These are phyloP conservation scores for Spodoptera frugiperda DNA, from an alignment of 1,140 invertebrate species.

Conservation along the genomic window DNA sequence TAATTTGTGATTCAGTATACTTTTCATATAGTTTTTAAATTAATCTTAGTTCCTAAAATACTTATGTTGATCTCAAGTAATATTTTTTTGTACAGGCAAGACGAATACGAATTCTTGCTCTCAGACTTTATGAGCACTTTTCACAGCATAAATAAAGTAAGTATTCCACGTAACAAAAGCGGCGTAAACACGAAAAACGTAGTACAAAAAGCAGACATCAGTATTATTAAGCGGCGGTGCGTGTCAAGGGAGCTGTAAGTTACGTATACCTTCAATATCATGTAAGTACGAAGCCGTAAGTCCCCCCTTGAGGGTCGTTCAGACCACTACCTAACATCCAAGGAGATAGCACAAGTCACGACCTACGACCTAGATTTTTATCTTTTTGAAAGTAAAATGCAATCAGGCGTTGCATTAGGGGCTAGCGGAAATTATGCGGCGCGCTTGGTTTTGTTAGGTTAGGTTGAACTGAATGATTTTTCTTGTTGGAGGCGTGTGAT, in stretches of 20 bases:
- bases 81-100: too few species aligned
- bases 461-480: background rate
- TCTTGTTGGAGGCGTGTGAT: too few species aligned
- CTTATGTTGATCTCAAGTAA: too few species aligned
- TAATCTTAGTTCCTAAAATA: too few species aligned
- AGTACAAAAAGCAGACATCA: conserved; percentile 28
- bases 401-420: conserved; percentile 19
- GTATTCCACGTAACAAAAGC: conserved; percentile 9
- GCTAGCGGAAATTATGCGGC: background rate
- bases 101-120: background rate
- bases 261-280: conserved; percentile 35
- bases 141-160: background rate
- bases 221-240: conserved; percentile 36
- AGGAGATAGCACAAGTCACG: conserved; percentile 24
- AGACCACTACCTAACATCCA: conserved; percentile 20
- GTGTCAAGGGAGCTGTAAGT: conserved; percentile 20
- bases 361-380: conserved; percentile 15
- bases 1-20: too few species aligned
- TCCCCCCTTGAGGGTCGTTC: conserved; percentile 34
- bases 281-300: conserved; percentile 31
- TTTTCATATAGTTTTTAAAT: too few species aligned
- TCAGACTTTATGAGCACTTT: background rate
- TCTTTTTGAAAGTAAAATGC: conserved; percentile 15
- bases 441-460: conserved; percentile 4
- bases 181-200: conserved; percentile 3